Evolutionary conservation across 2,888 invertebrate genomes (phyloP).

Genomic region (Cephus rjabovi): DNA sequence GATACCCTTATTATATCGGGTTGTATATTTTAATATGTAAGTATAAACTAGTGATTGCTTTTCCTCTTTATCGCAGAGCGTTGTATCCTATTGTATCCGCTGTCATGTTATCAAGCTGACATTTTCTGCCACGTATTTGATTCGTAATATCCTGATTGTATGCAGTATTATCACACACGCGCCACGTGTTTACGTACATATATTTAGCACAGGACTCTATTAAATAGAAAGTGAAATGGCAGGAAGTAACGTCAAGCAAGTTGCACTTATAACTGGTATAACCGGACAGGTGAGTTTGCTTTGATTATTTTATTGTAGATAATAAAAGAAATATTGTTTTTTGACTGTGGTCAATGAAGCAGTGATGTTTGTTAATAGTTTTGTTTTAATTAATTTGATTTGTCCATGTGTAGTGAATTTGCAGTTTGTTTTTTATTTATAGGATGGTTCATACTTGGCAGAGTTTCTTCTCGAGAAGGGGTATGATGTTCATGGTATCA

Average conservation of each 20-base stretch:
- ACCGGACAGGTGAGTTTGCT: conserved; percentile 88
- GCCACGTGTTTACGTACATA: too few relatives aligned
- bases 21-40: background rate
- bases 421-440: conserved; percentile 36
- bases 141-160: background rate
- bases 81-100: background rate
- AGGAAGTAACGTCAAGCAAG: conserved; percentile 67
- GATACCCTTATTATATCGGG: background rate
- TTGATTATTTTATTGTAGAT: conserved; percentile 10
- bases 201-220: background rate
- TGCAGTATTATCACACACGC: background rate
- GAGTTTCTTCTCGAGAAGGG: conserved; percentile 93
- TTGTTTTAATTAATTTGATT: conserved; percentile 7
- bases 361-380: background rate
- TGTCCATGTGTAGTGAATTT: conserved; percentile 11
- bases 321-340: conserved; percentile 8
- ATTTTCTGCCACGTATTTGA: background rate
- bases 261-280: conserved; percentile 96
- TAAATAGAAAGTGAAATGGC: conserved; percentile 38
- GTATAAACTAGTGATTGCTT: background rate
- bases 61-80: background rate
- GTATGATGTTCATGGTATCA: conserved; percentile 96
- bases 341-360: background rate
- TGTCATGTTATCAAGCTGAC: background rate
- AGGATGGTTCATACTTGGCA: conserved; percentile 98